Conservation (phyloP, 2,113 vertebrate genomes). For the Romanogobio albipinnatus region DNA sequence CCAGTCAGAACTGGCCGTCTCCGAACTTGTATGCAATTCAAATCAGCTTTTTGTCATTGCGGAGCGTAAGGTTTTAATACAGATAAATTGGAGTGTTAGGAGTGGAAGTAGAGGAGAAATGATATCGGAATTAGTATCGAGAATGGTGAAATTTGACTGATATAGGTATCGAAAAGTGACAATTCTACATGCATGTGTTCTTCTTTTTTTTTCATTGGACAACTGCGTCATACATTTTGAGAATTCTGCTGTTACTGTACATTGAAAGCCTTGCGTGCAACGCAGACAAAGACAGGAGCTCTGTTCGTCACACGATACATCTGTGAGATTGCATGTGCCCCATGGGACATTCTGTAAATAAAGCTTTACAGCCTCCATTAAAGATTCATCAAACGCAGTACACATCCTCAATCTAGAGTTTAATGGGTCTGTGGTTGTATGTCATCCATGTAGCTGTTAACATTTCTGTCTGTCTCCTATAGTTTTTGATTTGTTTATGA, state of each 20-base stretch:
- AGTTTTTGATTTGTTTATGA: background rate
- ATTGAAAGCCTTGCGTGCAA: constrained; percentile 8
- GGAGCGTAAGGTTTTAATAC: background rate
- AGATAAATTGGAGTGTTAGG: background rate
- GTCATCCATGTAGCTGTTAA: constrained; percentile 4
- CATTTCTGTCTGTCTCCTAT: background rate
- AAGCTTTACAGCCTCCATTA: constrained; percentile 44
- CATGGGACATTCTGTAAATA: constrained; percentile 37
- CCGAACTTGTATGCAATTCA: background rate
- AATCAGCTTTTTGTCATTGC: background rate
- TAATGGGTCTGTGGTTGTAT: background rate
- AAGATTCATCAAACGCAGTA: constrained; percentile 39
- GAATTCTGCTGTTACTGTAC: background rate
- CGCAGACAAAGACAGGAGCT: background rate
- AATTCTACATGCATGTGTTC: background rate
- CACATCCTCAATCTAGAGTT: constrained; percentile 25
- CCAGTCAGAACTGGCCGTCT: background rate
- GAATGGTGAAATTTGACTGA: too few species aligned
- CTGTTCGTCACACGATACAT: background rate
- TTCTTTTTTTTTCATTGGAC: background rate
- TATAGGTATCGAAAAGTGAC: too few species aligned
- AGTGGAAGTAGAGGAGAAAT: background rate
- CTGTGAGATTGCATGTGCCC: background rate
- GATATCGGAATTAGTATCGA: too few species aligned
- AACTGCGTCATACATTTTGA: background rate